These are phyloP conservation scores for Sebastes minor DNA, from an alignment of 2,797 vertebrate species.

Conservation along the genomic window DNA sequence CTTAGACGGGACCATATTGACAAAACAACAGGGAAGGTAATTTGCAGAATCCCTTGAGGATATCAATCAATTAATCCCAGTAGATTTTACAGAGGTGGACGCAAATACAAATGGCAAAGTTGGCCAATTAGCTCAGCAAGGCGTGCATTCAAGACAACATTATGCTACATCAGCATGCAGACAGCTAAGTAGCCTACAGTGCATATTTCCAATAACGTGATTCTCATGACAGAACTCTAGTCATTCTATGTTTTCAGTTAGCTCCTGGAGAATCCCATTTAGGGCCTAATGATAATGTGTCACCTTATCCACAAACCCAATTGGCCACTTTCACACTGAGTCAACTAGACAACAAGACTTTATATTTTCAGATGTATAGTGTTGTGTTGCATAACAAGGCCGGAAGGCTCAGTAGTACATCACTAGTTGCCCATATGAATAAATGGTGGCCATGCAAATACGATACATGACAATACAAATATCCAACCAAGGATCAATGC, in stretches of 20 bases:
- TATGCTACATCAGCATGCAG: constrained; percentile 17
- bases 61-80: constrained; percentile 27
- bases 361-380: neutral
- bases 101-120: neutral
- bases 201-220: constrained; percentile 14
- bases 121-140: constrained; percentile 11
- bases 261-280: constrained; percentile 6
- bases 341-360: neutral
- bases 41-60: constrained; percentile 16
- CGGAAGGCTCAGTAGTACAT: neutral
- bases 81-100: neutral
- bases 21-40: constrained; percentile 18
- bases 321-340: constrained; percentile 31
- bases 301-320: constrained; percentile 9
- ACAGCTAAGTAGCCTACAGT: neutral
- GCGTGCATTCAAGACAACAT: neutral
- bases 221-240: neutral
- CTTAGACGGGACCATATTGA: constrained; percentile 1
- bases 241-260: constrained; percentile 1
- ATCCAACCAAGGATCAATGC: neutral
- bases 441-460: neutral
- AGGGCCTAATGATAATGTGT: constrained; percentile 6
- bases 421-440: neutral
- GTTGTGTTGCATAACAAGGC: constrained; percentile 12
- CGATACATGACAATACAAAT: neutral